A percentile compares a stretch with the other conserved stretches of the same genome.
phyloP scores from a whole-genome alignment of 2,797 vertebrate species.

The Crotalus adamanteus region DNA sequence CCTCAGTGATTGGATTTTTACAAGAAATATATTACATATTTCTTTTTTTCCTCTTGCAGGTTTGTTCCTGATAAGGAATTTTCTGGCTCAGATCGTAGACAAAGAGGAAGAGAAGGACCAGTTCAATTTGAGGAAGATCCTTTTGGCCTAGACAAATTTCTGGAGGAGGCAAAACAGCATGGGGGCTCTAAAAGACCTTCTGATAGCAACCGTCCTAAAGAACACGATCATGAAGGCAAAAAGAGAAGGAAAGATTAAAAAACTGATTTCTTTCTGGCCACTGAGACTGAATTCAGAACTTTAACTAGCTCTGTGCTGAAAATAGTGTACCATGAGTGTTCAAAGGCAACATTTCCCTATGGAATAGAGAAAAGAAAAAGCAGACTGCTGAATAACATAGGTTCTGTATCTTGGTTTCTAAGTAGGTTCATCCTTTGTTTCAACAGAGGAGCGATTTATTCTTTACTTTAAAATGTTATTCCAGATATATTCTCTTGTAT shows the following conservation, averaged over 20 bases:
- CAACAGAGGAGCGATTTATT: constrained; percentile 41
- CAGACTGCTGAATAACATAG: constrained; percentile 44
- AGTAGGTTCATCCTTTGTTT: constrained; percentile 19
- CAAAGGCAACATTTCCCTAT: neutral
- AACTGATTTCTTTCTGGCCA: constrained; percentile 8
- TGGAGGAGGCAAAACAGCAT: constrained; percentile 97
- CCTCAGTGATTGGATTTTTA: neutral
- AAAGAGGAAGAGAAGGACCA: constrained; percentile 85
- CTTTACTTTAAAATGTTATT: neutral
- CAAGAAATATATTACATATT: neutral
- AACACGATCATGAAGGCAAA: constrained; percentile 94
- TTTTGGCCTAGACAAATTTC: constrained; percentile 98
- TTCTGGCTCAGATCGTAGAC: constrained; percentile 87
- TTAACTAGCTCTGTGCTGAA: neutral
- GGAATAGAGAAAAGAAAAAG: constrained; percentile 19
- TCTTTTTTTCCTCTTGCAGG: constrained; percentile 53
- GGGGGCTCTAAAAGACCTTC: constrained; percentile 94
- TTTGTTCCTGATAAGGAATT: constrained; percentile 94
- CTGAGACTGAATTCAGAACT: constrained; percentile 45
- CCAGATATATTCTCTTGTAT: constrained; percentile 44
- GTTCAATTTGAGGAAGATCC: constrained; percentile 99
- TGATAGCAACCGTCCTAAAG: constrained; percentile 88
- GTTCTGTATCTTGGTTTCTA: constrained; percentile 12
- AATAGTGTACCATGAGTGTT: neutral
- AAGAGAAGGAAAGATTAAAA: constrained; percentile 95